Conservation (phyloP, 1,140 invertebrate species). For the Drosophila serrata region DNA sequence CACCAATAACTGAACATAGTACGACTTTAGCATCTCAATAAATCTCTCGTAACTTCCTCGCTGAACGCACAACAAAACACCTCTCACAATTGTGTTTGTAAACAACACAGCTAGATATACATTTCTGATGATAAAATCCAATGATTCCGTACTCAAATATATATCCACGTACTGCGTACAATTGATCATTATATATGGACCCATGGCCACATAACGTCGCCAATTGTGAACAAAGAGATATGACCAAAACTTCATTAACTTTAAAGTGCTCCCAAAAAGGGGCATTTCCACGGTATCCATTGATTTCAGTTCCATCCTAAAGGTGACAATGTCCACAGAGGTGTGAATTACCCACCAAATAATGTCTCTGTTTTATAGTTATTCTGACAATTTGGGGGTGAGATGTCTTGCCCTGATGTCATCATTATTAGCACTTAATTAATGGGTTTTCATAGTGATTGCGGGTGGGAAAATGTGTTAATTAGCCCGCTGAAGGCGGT, state of each 20-base stretch:
- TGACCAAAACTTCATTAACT: constrained; percentile 78
- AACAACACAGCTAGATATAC: constrained; percentile 73
- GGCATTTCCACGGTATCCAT: constrained; percentile 68
- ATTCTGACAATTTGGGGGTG: neutral
- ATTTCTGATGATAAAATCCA: constrained; percentile 76
- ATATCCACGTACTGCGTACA: constrained; percentile 75
- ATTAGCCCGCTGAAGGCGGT: constrained; percentile 37
- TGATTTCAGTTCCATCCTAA: constrained; percentile 43
- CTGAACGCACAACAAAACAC: constrained; percentile 59
- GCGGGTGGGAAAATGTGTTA: constrained; percentile 50
- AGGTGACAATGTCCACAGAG: neutral
- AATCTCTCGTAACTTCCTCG: constrained; percentile 64
- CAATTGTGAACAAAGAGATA: constrained; percentile 76
- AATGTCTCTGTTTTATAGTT: constrained; percentile 25
- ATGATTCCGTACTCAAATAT: constrained; percentile 66
- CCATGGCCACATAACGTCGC: constrained; percentile 71
- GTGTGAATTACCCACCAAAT: constrained; percentile 3
- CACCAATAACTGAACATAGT: constrained; percentile 59
- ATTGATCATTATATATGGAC: constrained; percentile 64
- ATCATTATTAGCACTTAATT: constrained; percentile 62
- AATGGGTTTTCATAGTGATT: constrained; percentile 28
- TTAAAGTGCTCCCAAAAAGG: constrained; percentile 61
- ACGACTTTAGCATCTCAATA: constrained; percentile 46
- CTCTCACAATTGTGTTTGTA: constrained; percentile 66
- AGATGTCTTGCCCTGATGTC: constrained; percentile 15